Evolutionary conservation across 64 coral and sea anemone genomes (phyloP), one percentile per base, ranked within the genome.

Genomic region (Hydrozoanthus tunicans): DNA sequence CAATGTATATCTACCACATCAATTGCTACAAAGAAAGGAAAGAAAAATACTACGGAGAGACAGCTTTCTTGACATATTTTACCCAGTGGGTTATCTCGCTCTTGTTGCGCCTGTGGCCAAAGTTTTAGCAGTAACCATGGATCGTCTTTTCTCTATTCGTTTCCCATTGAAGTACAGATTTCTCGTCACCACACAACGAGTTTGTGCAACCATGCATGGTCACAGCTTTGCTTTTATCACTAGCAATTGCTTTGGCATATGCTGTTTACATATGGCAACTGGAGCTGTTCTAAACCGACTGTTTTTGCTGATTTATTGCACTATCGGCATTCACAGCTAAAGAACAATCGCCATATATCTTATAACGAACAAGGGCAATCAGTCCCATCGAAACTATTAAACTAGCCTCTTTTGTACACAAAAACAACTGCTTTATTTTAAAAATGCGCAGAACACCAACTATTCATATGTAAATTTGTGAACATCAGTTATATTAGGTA

Each of bases 81-180:
- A 23, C 6, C 13, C 58, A 10, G n/a, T 88, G 12, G 56, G 55
- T 24, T 70, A 88, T 60, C 13, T 74, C 17, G 54, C 68, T 17
- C 55, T 88, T 8, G 53, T 88, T n/a, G 84, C 84, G 56, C 73
- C 84, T 59, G 67, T 88, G 8, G 74, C 67, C 69, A 88, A 58
- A 4, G 74, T 88, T 7, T 88, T 73, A 7, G 54, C 56, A 15
- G 84, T 88, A 6, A 32, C 84, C 3, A 25, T 74, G 5, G 84
- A 88, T 14, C 56, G 84, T 6, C 23, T 88, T 8, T 43, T 88
- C 69, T 88, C 84, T 2, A 74, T 88, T 74, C 84, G 84, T 32
- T 88, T 7, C 61, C 11, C 84, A 9, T 67, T 88, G 23, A 73
- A 75, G 26, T 88, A 88, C 55, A 9, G 60, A 58, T 24, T 59